Percentiles rank a stretch among this genome's conserved stretches.
phyloP scores from a whole-genome alignment of 2,888 invertebrate species.

The Leptinotarsa haldemani region DNA sequence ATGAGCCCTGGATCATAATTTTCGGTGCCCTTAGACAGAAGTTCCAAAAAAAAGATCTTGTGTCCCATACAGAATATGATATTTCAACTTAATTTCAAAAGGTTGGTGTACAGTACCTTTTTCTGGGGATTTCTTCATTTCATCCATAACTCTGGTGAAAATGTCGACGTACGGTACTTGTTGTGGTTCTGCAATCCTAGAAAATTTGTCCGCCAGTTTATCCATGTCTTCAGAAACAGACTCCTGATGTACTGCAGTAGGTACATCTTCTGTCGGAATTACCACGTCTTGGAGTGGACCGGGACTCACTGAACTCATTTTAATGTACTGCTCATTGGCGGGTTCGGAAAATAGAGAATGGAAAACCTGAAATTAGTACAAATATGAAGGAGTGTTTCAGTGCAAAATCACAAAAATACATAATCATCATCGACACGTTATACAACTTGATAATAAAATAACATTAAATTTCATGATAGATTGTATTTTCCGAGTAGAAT shows the following conservation, averaged over 20 bases:
- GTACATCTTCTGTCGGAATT: constrained; percentile 53
- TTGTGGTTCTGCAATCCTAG: constrained; percentile 32
- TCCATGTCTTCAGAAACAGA: constrained; percentile 53
- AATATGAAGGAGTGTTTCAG: neutral
- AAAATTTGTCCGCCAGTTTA: constrained; percentile 42
- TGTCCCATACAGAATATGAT: too few relatives aligned
- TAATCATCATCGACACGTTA: too few relatives aligned
- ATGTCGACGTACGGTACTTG: constrained; percentile 52
- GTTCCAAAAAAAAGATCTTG: too few relatives aligned
- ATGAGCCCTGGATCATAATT: too few relatives aligned
- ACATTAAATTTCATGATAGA: too few relatives aligned
- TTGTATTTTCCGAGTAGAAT: too few relatives aligned
- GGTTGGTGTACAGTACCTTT: constrained; percentile 35
- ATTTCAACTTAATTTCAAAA: too few relatives aligned
- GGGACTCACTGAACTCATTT: constrained; percentile 58
- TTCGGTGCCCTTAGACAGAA: too few relatives aligned
- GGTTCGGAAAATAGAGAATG: constrained; percentile 57
- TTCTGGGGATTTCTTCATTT: constrained; percentile 41
- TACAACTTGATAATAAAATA: too few relatives aligned
- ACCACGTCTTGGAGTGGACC: constrained; percentile 62
- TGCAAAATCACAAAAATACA: neutral
- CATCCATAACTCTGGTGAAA: constrained; percentile 48
- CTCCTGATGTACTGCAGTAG: constrained; percentile 53
- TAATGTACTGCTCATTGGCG: constrained; percentile 45
- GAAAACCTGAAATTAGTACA: constrained; percentile 47